Evolutionary conservation across 2,797 vertebrate genomes (phyloP).

Genomic region (Xenops minutus): DNA sequence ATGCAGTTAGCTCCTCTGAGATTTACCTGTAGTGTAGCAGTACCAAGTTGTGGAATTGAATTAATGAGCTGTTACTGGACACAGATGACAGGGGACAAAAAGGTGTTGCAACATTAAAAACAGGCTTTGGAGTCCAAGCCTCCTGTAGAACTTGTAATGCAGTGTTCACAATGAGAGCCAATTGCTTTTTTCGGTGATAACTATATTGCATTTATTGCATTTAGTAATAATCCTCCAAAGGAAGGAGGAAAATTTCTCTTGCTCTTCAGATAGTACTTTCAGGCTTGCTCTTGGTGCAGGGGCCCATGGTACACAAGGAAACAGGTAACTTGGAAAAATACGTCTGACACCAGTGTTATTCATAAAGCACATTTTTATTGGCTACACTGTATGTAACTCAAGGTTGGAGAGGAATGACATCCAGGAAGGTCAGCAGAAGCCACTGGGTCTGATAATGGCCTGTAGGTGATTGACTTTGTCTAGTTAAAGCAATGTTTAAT

Average conservation of each 20-base stretch:
- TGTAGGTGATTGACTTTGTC: background rate
- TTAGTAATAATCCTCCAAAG: background rate
- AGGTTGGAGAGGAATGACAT: background rate
- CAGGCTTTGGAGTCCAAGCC: background rate
- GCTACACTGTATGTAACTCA: background rate
- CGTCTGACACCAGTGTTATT: background rate
- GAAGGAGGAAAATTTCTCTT: background rate
- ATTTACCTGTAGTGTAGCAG: background rate
- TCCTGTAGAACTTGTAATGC: background rate
- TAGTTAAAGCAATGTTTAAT: background rate
- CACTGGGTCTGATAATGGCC: background rate
- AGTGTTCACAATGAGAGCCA: background rate
- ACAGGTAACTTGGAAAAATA: background rate
- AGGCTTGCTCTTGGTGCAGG: background rate
- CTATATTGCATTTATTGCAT: background rate
- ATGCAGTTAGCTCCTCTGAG: background rate
- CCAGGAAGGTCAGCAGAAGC: background rate
- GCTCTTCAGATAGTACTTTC: background rate
- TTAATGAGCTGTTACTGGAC: background rate
- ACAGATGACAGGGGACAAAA: background rate
- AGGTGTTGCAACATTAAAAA: background rate
- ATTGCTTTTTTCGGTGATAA: background rate
- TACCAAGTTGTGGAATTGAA: background rate
- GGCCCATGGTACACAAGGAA: background rate
- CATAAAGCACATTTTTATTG: background rate